phyloP scores from a whole-genome alignment of 2,888 invertebrate genomes.

The Steinernema scapterisci region DNA sequence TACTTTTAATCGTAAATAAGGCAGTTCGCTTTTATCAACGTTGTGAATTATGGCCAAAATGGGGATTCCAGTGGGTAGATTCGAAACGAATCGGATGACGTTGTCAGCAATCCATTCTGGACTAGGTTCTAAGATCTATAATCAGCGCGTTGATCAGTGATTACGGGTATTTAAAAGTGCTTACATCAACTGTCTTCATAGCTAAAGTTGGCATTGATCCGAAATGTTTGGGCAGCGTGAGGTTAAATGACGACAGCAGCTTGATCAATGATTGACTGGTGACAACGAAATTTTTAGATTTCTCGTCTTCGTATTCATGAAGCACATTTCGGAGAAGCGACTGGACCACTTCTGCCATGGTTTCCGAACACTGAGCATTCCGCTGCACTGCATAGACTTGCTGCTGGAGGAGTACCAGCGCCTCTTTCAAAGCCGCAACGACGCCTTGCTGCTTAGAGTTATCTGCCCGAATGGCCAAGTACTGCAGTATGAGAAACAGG shows the following conservation, averaged over 20 bases:
- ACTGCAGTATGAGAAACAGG: background rate
- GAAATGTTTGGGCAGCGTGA: slow-evolving; percentile 40
- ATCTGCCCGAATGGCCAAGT: background rate
- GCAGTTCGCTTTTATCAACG: slow-evolving; percentile 46
- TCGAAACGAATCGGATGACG: slow-evolving; percentile 52
- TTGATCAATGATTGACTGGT: background rate
- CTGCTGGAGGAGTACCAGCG: background rate
- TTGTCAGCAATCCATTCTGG: slow-evolving; percentile 51
- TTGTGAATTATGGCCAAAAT: slow-evolving; percentile 51
- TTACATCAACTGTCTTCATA: slow-evolving; percentile 45
- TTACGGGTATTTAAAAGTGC: background rate
- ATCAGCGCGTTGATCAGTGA: background rate
- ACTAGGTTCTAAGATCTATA: slow-evolving; percentile 51
- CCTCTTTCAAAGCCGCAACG: background rate
- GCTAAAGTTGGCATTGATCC: slow-evolving; percentile 38
- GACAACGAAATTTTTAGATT: background rate
- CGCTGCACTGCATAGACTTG: background rate
- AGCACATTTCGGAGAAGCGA: too few relatives aligned
- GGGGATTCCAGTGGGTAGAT: slow-evolving; percentile 55
- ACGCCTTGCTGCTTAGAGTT: background rate
- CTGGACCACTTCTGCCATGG: too few relatives aligned
- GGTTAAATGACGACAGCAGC: background rate
- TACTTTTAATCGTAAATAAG: slow-evolving; percentile 51
- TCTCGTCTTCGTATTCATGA: background rate
- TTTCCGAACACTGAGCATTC: background rate